Evolutionary conservation across 1,140 invertebrate species (phyloP).

Genomic region (Tyrophagus putrescentiae): DNA sequence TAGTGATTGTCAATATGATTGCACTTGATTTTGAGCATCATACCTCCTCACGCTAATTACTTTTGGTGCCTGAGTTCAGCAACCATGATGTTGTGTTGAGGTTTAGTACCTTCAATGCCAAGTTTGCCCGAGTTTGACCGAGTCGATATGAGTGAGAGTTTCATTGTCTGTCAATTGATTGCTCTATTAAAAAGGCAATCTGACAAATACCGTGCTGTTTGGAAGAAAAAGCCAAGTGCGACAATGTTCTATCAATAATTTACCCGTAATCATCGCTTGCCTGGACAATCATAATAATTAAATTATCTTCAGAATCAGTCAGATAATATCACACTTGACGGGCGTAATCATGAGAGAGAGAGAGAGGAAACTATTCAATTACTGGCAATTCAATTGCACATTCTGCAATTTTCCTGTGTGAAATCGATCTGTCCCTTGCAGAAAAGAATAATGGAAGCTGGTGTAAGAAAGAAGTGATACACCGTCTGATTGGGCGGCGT

Average conservation of each 20-base stretch:
- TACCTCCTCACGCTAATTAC: constrained; percentile 6
- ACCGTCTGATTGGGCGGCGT: no score
- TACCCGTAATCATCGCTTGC: not conserved
- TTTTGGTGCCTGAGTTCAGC: not conserved
- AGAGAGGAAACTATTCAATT: not conserved
- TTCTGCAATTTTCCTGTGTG: constrained; percentile 12
- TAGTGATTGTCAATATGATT: no score
- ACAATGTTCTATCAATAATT: not conserved
- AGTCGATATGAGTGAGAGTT: not conserved
- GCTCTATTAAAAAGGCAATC: constrained; percentile 1
- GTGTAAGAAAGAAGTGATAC: not conserved
- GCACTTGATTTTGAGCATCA: no score
- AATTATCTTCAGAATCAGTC: constrained; percentile 2
- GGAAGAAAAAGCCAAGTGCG: no score
- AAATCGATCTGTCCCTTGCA: not conserved
- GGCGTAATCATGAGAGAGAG: constrained; percentile 3
- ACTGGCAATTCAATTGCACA: not conserved
- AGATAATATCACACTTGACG: constrained; percentile 1
- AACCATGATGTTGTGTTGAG: not conserved
- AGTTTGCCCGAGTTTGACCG: no score
- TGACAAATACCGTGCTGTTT: no score
- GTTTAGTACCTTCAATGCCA: no score
- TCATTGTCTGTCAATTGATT: constrained; percentile 1
- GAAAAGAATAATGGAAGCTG: not conserved
- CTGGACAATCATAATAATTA: constrained; percentile 5